Evolutionary conservation across 2,113 vertebrate genomes (phyloP), one percentile per base, ranked within the genome.

Genomic region (Diphyllodes magnificus): DNA sequence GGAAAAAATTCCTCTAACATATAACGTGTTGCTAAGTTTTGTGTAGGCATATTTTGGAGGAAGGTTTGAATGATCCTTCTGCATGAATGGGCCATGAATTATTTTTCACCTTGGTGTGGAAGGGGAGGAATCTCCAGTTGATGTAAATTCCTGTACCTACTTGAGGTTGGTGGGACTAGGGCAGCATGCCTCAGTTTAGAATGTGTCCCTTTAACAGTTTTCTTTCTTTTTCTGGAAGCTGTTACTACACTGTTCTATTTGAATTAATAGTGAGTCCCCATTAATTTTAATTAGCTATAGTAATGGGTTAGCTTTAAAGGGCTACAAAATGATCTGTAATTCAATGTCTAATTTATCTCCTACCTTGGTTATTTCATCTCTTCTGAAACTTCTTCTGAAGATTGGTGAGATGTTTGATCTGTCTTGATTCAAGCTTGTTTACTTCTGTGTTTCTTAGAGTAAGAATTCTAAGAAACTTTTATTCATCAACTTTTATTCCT

Each of bases 361-460:
- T 92, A 68, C 65, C 56, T 77, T 88, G 47, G 25, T 33, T 93
- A 31, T 93, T 97, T 94, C 6, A 81, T 93, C 51, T 92, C 66
- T 81, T 86, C 60, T 10, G 64, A 79, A 95, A 8, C 33, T 87
- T 84, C 64, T 96, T 87, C 72, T 60, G 47, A 87, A 96, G 89
- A 88, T 30, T 70, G 92, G 94, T 31, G 75, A 92, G 54, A 66
- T 5, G 37, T 96, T 97, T 93, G 84, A 91, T 96, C 92, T 97
- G 68, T 95, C 94, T 97, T 93, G 81, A 96, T 93, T 93, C 51
- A 83, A 89, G 66, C 86, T 92, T 95, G 70, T 91, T 96, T 96
- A 95, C 88, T 93, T 92, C 70, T 94, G 1, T 37, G 24, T 75
- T 92, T 93, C 88, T 79, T 83, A 86, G 49, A 95, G 80, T 86